Base-by-base conservation (phyloP, 1,140 invertebrate species). In the Doryteuthis pealeii region DNA sequence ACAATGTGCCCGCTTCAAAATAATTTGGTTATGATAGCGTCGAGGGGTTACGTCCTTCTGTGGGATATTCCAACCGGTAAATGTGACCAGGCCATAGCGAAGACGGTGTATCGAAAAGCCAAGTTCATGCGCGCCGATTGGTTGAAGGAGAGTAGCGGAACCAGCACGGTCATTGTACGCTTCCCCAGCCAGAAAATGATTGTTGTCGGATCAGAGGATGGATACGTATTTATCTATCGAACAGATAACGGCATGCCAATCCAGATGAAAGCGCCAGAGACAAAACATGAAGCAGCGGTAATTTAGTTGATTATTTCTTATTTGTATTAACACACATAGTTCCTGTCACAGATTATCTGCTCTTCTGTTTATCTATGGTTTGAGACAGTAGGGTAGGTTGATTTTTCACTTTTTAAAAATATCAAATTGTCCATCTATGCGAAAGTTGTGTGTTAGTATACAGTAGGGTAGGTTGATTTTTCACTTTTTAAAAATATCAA, bases 171-270 rank as follows among this genome's bases (percentile, higher is more conserved):
- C 30, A 70, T 82, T n/a, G 70, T 71, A 26, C 76, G 69, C 8
- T 78, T 78, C 14, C 31, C 33, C 1, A 65, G 76, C 68, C 74
- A 77, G 1, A 66, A 75, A 10, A 78, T 76, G 22, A 30, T 81
- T 22, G 80, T 78, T 14, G 69, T 79, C 33, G 84, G 84, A 1
- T 84, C 81, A 33, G 79, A 83, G 66, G 84, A 85, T 76, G 84
- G 84, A 12, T 85, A 80, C 69, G 54, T 84, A 35, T 77, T 83
- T 66, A 76, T 82, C 14, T 84, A 83, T 45, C 75, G 77, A 33
- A 43, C 74, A 1, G 77, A 81, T 49, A 69, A 77, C 31, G 84
- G 84, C 1, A 70, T 80, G 31, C 82, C 82, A 33, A 68, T 80
- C 0, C 74, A 77, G 22, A 74, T 76, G 33, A 81, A 75, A 54